These are phyloP conservation scores for Pseudorasbora parva DNA, from an alignment of 2,113 vertebrate species.

Conservation along the genomic window DNA sequence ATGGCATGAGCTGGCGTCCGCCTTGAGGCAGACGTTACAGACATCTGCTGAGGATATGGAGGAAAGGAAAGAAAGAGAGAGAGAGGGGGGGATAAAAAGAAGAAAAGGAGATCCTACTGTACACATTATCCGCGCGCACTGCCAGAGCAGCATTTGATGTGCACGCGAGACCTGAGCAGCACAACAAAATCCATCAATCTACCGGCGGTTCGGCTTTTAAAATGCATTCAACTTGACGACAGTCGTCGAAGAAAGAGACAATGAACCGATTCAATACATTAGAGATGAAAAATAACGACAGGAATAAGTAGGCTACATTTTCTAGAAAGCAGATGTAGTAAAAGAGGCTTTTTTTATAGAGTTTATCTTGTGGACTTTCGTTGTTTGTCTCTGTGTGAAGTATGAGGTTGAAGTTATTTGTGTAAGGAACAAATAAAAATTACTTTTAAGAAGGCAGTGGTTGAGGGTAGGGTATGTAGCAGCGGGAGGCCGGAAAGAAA, in stretches of 20 bases:
- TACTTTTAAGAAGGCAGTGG: slow-evolving; percentile 37
- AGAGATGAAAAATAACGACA: slow-evolving; percentile 22
- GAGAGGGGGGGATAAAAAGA: background rate
- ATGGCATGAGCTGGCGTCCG: slow-evolving; percentile 52
- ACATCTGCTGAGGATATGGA: slow-evolving; percentile 59
- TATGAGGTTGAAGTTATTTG: slow-evolving; percentile 40
- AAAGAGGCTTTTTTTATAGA: slow-evolving; percentile 37
- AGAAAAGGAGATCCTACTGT: slow-evolving; percentile 51
- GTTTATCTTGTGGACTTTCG: slow-evolving; percentile 41
- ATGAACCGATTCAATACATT: slow-evolving; percentile 13
- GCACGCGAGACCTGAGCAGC: slow-evolving; percentile 38
- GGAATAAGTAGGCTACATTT: slow-evolving; percentile 22
- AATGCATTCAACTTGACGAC: slow-evolving; percentile 39
- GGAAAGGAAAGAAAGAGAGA: slow-evolving; percentile 28
- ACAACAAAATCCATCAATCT: slow-evolving; percentile 50
- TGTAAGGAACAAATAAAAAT: slow-evolving; percentile 38
- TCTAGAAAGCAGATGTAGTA: slow-evolving; percentile 1
- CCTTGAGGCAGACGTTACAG: slow-evolving; percentile 54
- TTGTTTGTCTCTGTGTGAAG: slow-evolving; percentile 24
- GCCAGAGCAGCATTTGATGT: slow-evolving; percentile 52
- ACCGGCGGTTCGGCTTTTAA: slow-evolving; percentile 36
- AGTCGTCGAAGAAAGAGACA: slow-evolving; percentile 29
- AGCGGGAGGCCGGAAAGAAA: slow-evolving; percentile 35
- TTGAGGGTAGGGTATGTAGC: background rate
- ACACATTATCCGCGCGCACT: slow-evolving; percentile 44